Base-by-base conservation (phyloP, 2,888 invertebrate species). In the Cryptus viduatorius region DNA sequence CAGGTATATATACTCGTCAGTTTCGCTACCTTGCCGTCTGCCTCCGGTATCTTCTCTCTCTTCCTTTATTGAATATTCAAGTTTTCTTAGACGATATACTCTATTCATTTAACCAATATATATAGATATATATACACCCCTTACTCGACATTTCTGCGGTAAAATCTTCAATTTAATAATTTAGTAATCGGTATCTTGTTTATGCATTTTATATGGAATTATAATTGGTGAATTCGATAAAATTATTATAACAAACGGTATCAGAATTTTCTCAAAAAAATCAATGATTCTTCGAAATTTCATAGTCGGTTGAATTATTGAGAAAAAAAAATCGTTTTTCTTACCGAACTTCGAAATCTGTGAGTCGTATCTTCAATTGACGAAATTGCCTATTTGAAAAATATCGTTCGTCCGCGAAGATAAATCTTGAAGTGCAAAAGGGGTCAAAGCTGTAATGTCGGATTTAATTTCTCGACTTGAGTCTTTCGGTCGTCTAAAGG, bases 61-160 rank as follows among this genome's bases (percentile, higher is more conserved):
- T 77, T 75, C 67, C 65, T 65, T 76, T 72, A 71, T 79, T 78
- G 76, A 82, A 81, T 78, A 83, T 80, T 80, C 79, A 80, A 83
- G 44, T 77, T 79, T 83, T 69, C 72, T 72, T 42, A 72, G 72
- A 73, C 78, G 68, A 44, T 24, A 56, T 29, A 4, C 12, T 61
- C 29, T 12, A 29, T 14, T 48, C 19, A 19, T 10, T 19, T 59
- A 31, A 12, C 31, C 14, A 10, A 10, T 1, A 4, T 1, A 4
- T 61, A 31, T 5, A 61, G n/a, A 10, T 61, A 29, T 5, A 61
- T n/a, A 29, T 5, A 61, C 7, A 31, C 14, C 14, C 5, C 1
- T 14, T 10, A 59, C 29, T 29, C 29, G 29, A 14, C 29, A 59
- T 59, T 59, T n/a, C 29, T 31, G n/a, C 31, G 59, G n/a, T 14